A percentile compares a stretch with the other conserved stretches of the same genome.
Conservation (phyloP, 1,140 invertebrate genomes). For the Hermetia illucens region DNA sequence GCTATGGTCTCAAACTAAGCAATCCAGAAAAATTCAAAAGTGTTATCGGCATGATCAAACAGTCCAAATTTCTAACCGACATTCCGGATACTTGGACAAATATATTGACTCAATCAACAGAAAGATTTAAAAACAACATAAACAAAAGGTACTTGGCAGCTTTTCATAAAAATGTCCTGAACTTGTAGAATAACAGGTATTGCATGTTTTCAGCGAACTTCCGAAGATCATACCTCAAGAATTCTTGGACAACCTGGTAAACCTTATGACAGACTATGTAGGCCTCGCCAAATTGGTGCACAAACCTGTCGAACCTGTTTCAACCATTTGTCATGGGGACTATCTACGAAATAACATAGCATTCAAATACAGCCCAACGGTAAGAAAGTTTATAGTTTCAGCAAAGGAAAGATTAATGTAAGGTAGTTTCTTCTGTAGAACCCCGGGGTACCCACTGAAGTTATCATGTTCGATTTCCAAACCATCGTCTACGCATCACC, state of each 20-base stretch:
- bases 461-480: constrained; percentile 30
- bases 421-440: background rate
- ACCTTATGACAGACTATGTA: constrained; percentile 8
- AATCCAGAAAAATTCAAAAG: constrained; percentile 11
- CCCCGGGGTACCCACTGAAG: constrained; percentile 12
- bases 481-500: constrained; percentile 21
- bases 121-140: constrained; percentile 8
- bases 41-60: constrained; percentile 10
- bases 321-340: constrained; percentile 25
- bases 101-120: constrained; percentile 2
- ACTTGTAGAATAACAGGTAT: no score
- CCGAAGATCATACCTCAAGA: constrained; percentile 13
- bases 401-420: background rate
- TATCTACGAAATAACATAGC: constrained; percentile 27
- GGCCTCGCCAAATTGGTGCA: constrained; percentile 14
- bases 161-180: no score
- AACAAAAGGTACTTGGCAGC: constrained; percentile 12
- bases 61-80: constrained; percentile 13
- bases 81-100: constrained; percentile 9
- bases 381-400: no score
- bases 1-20: constrained; percentile 17
- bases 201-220: background rate
- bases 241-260: constrained; percentile 11
- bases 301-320: constrained; percentile 16
- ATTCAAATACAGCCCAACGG: constrained; percentile 10